phyloP scores from a whole-genome alignment of 92 coral and sea anemone genomes.

The Ricordea florida region DNA sequence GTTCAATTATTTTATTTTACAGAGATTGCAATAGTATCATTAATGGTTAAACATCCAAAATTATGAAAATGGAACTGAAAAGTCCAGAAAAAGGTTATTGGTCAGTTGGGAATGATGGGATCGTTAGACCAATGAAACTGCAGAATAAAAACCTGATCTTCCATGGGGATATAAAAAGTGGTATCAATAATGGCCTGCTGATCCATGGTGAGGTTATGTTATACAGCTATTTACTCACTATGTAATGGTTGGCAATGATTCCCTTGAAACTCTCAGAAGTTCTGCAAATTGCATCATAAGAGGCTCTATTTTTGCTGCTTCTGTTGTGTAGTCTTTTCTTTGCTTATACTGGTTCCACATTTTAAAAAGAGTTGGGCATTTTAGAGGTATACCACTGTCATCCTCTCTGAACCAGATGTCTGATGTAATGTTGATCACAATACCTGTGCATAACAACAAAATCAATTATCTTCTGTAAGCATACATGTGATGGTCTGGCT shows the following conservation, averaged over 20 bases:
- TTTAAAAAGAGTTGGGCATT: constrained; percentile 50
- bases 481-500: no score
- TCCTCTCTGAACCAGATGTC: constrained; percentile 73
- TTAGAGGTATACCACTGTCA: constrained; percentile 45
- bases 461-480: no score
- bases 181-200: background rate
- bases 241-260: constrained; percentile 43
- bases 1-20: no score
- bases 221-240: constrained; percentile 42
- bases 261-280: constrained; percentile 48
- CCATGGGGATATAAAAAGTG: no score
- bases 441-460: constrained; percentile 28
- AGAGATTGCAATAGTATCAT: no score
- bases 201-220: background rate
- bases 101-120: no score
- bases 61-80: no score
- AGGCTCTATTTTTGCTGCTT: constrained; percentile 66
- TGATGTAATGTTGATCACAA: constrained; percentile 63
- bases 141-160: no score
- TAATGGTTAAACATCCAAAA: no score
- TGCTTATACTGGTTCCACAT: constrained; percentile 24
- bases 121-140: no score
- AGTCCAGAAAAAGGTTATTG: no score
- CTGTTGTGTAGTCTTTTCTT: constrained; percentile 46
- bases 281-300: constrained; percentile 68